Base-by-base conservation (phyloP, 2,888 invertebrate genomes). In the Nymphalis urticae region DNA sequence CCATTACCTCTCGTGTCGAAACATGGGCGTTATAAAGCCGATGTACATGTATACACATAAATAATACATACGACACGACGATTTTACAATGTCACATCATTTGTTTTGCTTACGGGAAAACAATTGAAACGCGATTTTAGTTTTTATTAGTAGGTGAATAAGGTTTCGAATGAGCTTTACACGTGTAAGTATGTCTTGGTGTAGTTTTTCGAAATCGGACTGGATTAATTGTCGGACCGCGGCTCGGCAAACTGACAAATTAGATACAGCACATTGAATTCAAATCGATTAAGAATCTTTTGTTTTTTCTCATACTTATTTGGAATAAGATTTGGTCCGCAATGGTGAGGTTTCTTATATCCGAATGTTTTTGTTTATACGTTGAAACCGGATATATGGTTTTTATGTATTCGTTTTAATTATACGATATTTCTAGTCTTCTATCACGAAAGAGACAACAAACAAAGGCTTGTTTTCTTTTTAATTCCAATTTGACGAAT, bases 1-100 rank as follows among this genome's bases (percentile, higher is more conserved):
- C 86, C 89, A 92, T 91, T 91, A 92, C 80, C 82, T 79, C 75
- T 79, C 82, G 84, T 87, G 90, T 89, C 82, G 86, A 85, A 87
- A 89, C 88, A 87, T 82, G 81, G 81, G 81, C 82, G 85, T 84
- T 85, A 84, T 85, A 86, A 86, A 87, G 82, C 82, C 83, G 75
- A 86, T 87, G 85, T 83, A 82, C 82, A 86, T 80, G 81, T 80
- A 79, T 83, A 84, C 82, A 78, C 79, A 85, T 88, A 87, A 87
- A 85, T 89, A 87, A 90, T 89, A 83, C 81, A 81, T 79, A 79
- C 81, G 80, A 85, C 86, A 90, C 89, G 86, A 86, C 85, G 80
- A 80, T 82, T 79, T 80, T 78, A 77, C 76, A 76, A 77, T 78
- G 75, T 75, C 67, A 81, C 81, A 63, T 76, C 59, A 4, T 27